Base-by-base conservation (phyloP, 2,888 invertebrate species). In the Megastigmus dorsalis region DNA sequence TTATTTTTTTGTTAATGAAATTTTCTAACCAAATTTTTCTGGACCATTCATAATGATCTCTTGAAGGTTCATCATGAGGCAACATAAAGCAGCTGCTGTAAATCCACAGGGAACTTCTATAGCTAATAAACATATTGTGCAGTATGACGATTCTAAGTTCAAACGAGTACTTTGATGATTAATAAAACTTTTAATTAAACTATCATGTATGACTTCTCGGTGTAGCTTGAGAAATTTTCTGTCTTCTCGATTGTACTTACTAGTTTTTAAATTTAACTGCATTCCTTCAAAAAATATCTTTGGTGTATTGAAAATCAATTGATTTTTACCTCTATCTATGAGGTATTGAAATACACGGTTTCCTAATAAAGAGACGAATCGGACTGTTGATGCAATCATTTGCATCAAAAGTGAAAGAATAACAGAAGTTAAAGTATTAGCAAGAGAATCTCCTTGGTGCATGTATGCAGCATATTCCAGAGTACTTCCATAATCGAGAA, bases 101-200 rank as follows among this genome's bases (percentile, higher is more conserved):
- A 91, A 89, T 0, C 92, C 91, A 70, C 92, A 92, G 0, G 93
- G 92, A 13, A 92, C 89, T 82, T 92, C 92, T 9, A 91, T 83
- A 0, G 91, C 87, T 1, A 91, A 85, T 52, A 91, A 83, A 59
- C 91, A 90, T n/a, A 92, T 86, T 0, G 91, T 89, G 41, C 90
- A 88, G 79, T 90, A 92, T 0, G 90, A 84, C 4, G 89, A 89
- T 79, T 91, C 91, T 28, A 92, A 79, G 78, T 91, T 91, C n/a
- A 89, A 84, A 41, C 88, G 85, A 6, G 84, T 88, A 0, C 82
- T 79, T 18, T 89, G 88, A 77, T 92, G 92, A 54, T 85, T 83
- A 50, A 88, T 82, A 1, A 91, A 80, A 6, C 91, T 90, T n/a
- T 81, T 84, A 13, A 89, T 79, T 10, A 90, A 77, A 38, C 86